Conservation (phyloP, 2,797 vertebrate species). For the Tapera naevia region DNA sequence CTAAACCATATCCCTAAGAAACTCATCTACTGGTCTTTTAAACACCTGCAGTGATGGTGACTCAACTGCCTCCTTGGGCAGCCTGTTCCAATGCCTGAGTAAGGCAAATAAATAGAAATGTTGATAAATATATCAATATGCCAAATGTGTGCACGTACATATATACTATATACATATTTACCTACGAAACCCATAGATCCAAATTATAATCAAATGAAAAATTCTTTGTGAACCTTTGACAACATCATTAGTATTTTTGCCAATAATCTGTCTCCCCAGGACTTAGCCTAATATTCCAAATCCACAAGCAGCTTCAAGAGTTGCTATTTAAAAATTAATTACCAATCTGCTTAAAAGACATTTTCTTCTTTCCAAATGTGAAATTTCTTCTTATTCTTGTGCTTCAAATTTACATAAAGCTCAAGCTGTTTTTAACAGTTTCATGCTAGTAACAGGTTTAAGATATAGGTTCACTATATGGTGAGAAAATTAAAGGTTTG, state of each 20-base stretch:
- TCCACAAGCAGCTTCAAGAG: constrained; percentile 42
- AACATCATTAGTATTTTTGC: constrained; percentile 38
- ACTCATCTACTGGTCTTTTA: too few species aligned
- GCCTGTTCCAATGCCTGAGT: too few species aligned
- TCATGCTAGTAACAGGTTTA: neutral
- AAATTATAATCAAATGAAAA: neutral
- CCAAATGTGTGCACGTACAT: neutral
- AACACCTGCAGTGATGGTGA: too few species aligned
- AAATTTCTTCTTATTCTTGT: neutral
- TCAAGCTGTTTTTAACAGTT: neutral
- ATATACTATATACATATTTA: neutral
- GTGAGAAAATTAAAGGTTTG: neutral
- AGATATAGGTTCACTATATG: neutral
- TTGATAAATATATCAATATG: neutral
- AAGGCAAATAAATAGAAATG: too few species aligned
- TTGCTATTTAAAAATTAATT: constrained; percentile 55
- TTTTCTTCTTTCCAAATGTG: constrained; percentile 11
- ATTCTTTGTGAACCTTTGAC: constrained; percentile 11
- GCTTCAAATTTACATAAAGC: neutral
- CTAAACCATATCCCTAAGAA: too few species aligned
- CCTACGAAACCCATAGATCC: neutral
- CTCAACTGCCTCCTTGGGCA: too few species aligned
- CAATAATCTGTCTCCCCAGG: neutral
- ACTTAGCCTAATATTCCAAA: constrained; percentile 49
- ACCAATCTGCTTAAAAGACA: constrained; percentile 9